Conservation (phyloP, 2,888 invertebrate species). For the Apamea crenata region DNA sequence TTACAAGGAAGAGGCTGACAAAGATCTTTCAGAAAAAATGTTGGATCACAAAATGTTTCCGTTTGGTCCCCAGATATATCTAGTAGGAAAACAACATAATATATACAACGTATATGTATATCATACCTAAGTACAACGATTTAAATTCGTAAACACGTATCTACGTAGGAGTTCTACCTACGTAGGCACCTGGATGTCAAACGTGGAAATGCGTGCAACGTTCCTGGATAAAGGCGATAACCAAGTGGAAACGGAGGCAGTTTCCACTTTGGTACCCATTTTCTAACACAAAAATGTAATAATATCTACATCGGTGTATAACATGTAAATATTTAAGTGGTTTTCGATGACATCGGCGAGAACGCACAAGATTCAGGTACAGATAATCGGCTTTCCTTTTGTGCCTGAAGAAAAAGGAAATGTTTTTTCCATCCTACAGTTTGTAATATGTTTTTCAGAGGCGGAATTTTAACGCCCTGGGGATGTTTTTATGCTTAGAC, state of each 20-base stretch:
- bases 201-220: constrained; percentile 15
- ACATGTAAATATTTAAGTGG: constrained; percentile 68
- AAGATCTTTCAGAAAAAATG: neutral
- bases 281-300: constrained; percentile 40
- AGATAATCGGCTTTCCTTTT: constrained; percentile 78
- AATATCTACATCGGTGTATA: constrained; percentile 49
- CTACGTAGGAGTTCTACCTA: neutral
- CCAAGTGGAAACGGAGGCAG: constrained; percentile 19
- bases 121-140: neutral
- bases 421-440: constrained; percentile 74
- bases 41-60: neutral
- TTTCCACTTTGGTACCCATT: constrained; percentile 34
- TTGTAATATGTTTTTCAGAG: constrained; percentile 76
- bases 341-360: constrained; percentile 65
- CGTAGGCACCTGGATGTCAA: neutral
- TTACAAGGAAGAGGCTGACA: neutral
- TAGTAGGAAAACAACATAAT: constrained; percentile 7
- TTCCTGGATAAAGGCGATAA: constrained; percentile 13
- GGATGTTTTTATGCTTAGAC: constrained; percentile 77
- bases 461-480: constrained; percentile 73
- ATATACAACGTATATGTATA: neutral
- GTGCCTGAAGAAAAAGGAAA: constrained; percentile 64
- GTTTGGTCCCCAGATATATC: neutral
- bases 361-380: constrained; percentile 65
- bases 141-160: constrained; percentile 28